A percentile compares a stretch with the other conserved stretches of the same genome.
Evolutionary conservation across 2,888 invertebrate genomes (phyloP).

Genomic region (Philhelius pedissequus): DNA sequence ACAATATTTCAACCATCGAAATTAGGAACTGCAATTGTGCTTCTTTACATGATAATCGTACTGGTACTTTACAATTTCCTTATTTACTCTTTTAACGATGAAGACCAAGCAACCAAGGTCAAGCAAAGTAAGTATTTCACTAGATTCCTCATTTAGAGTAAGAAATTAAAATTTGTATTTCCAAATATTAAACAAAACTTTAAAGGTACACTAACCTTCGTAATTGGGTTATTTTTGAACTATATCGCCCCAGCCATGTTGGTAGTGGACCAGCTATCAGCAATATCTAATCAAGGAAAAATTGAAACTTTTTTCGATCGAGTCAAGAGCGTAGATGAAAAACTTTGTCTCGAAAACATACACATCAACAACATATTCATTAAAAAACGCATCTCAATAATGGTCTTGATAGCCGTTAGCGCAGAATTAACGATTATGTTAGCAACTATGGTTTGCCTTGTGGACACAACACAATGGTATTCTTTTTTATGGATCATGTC

Average conservation of each 20-base stretch:
- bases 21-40: conserved; percentile 73
- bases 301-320: conserved; percentile 75
- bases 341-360: conserved; percentile 74
- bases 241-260: conserved; percentile 78
- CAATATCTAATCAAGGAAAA: conserved; percentile 75
- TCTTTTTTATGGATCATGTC: conserved; percentile 75
- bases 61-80: conserved; percentile 74
- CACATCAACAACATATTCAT: conserved; percentile 72
- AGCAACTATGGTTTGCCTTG: conserved; percentile 72
- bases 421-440: conserved; percentile 74
- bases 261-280: conserved; percentile 76
- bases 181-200: background rate
- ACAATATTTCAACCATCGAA: conserved; percentile 74
- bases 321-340: conserved; percentile 75
- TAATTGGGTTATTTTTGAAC: conserved; percentile 77
- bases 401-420: conserved; percentile 72
- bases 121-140: conserved; percentile 74
- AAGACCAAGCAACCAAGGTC: conserved; percentile 73
- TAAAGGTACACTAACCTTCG: conserved; percentile 77
- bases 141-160: no score
- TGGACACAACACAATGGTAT: conserved; percentile 72
- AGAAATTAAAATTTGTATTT: background rate
- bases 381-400: conserved; percentile 71
- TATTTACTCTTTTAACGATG: conserved; percentile 74
- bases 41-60: conserved; percentile 70